Conservation (phyloP, 1,140 invertebrate species). For the Drosophila erecta region DNA sequence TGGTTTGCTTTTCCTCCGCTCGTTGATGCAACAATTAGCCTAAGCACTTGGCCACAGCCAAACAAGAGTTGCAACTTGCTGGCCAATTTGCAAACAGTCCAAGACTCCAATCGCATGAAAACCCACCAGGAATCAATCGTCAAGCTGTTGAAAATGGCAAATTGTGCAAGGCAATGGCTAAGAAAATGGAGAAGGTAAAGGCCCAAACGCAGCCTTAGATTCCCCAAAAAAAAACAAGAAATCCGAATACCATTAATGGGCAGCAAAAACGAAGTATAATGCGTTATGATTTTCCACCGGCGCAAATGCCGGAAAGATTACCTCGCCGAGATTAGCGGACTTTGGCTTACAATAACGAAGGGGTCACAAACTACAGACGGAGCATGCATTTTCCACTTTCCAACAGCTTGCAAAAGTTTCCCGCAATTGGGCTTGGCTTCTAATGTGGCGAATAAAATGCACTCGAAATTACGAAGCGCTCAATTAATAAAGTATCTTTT, state of each 20-base stretch:
- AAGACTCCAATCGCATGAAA: conserved; percentile 5
- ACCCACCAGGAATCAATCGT: conserved; percentile 69
- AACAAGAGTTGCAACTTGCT: conserved; percentile 61
- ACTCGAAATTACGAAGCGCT: background rate
- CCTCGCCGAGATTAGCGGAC: conserved; percentile 50
- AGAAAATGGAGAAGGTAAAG: conserved; percentile 32
- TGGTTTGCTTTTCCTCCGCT: conserved; percentile 56
- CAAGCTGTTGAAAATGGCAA: conserved; percentile 78
- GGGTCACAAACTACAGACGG: conserved; percentile 18
- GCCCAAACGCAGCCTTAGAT: conserved; percentile 33
- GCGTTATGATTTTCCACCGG: conserved; percentile 73
- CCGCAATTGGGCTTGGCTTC: conserved; percentile 15
- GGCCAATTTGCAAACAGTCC: conserved; percentile 67
- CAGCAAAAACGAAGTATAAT: conserved; percentile 49
- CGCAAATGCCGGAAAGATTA: conserved; percentile 76
- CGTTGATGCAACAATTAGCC: conserved; percentile 78
- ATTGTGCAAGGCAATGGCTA: conserved; percentile 55
- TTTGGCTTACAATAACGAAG: conserved; percentile 28
- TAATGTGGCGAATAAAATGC: conserved; percentile 11
- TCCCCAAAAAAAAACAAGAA: conserved; percentile 37
- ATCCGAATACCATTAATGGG: conserved; percentile 31
- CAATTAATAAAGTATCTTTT: background rate
- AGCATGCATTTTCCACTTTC: conserved; percentile 30
- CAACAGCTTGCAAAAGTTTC: conserved; percentile 24
- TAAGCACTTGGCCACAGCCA: conserved; percentile 68